Evolutionary conservation across 2,113 vertebrate species (phyloP).

Genomic region (Istiophorus platypterus): DNA sequence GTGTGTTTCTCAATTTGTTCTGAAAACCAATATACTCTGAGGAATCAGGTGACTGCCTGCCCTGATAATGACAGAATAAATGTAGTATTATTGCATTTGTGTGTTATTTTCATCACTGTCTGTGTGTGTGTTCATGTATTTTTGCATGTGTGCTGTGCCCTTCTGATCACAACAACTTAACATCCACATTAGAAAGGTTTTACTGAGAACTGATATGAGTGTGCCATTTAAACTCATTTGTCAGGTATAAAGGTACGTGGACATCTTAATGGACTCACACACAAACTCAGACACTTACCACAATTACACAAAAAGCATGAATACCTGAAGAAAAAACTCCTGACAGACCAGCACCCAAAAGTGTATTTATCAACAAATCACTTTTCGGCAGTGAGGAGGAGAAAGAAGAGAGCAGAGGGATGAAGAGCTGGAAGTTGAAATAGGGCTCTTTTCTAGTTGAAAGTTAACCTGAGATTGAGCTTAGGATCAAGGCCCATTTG

Average conservation of each 20-base stretch:
- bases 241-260: constrained; percentile 12
- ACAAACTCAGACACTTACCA: neutral
- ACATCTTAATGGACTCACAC: neutral
- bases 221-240: constrained; percentile 50
- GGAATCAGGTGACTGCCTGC: constrained; percentile 16
- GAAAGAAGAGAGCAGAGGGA: neutral
- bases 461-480: constrained; percentile 64
- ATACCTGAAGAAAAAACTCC: constrained; percentile 45
- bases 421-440: constrained; percentile 69
- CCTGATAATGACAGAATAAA: constrained; percentile 45
- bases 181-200: constrained; percentile 14
- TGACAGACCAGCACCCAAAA: constrained; percentile 42
- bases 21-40: constrained; percentile 38
- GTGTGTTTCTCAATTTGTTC: constrained; percentile 45
- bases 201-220: constrained; percentile 33
- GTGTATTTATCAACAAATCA: constrained; percentile 72
- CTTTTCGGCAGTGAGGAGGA: constrained; percentile 25
- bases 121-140: constrained; percentile 7
- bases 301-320: constrained; percentile 34
- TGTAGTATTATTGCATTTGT: constrained; percentile 1
- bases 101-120: neutral
- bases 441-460: constrained; percentile 66
- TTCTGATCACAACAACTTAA: constrained; percentile 22
- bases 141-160: neutral
- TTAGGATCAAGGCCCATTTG: constrained; percentile 59